phyloP scores from a whole-genome alignment of 92 coral and sea anemone species.

The Diadumene lineata region DNA sequence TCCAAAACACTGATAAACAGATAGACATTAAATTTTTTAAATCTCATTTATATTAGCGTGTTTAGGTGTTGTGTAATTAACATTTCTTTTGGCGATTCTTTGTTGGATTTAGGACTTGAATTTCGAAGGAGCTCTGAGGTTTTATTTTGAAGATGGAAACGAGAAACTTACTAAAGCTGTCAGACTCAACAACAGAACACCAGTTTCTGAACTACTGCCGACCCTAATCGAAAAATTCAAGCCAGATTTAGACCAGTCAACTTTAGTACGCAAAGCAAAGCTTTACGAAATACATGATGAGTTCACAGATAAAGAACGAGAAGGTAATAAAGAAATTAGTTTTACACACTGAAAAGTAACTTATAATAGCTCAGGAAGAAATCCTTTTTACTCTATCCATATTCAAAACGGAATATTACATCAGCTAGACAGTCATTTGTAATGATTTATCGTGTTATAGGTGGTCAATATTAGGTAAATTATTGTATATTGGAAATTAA shows the following conservation, averaged over 20 bases:
- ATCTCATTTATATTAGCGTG: slow-evolving; percentile 10
- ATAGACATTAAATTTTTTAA: slow-evolving; percentile 19
- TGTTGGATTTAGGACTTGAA: slow-evolving; percentile 63
- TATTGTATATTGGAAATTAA: slow-evolving; percentile 13
- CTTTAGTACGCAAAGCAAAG: slow-evolving; percentile 78
- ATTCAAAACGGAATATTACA: not conserved
- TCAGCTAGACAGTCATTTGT: not conserved
- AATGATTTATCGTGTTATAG: not conserved
- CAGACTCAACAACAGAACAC: slow-evolving; percentile 71
- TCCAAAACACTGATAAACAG: slow-evolving; percentile 16
- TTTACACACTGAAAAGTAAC: not conserved
- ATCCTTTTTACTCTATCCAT: not conserved
- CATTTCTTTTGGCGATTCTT: slow-evolving; percentile 12
- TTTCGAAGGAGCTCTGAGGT: slow-evolving; percentile 94
- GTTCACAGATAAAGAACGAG: slow-evolving; percentile 42
- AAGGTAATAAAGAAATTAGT: slow-evolving; percentile 11
- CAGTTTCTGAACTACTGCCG: slow-evolving; percentile 89
- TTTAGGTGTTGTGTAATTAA: slow-evolving; percentile 3
- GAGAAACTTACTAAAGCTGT: slow-evolving; percentile 95
- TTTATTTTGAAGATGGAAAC: slow-evolving; percentile 92
- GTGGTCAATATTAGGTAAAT: not conserved
- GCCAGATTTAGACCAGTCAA: slow-evolving; percentile 80
- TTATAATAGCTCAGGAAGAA: not conserved
- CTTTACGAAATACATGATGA: slow-evolving; percentile 91
- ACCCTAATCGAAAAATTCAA: slow-evolving; percentile 92